Evolutionary conservation across 2,113 vertebrate species (phyloP).

Genomic region (Colius striatus): DNA sequence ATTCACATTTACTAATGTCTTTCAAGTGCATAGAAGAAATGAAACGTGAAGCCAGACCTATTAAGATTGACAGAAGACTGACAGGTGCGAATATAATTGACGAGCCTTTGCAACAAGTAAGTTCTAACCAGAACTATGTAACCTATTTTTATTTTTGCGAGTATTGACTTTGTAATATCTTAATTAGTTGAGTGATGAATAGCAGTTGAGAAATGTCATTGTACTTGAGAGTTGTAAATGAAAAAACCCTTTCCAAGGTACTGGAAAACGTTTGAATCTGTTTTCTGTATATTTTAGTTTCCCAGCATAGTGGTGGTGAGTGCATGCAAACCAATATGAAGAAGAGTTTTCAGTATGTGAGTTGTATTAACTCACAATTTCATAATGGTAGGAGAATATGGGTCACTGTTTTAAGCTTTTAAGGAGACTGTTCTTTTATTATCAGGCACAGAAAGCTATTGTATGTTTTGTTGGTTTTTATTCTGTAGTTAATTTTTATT

Average conservation of each 20-base stretch:
- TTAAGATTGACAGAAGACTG: constrained; percentile 95
- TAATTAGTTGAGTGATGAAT: not conserved
- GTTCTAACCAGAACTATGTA: constrained; percentile 38
- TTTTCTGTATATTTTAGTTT: not conserved
- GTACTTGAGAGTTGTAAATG: not conserved
- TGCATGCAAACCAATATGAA: not conserved
- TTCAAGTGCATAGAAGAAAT: constrained; percentile 94
- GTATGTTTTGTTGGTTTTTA: not conserved
- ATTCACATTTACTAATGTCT: constrained; percentile 49
- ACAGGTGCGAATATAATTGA: constrained; percentile 98
- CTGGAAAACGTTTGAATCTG: not conserved
- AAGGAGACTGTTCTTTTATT: not conserved
- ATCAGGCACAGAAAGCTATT: not conserved
- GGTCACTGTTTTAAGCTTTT: not conserved
- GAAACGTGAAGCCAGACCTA: constrained; percentile 89
- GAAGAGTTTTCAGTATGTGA: not conserved
- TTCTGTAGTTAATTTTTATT: not conserved
- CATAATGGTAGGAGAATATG: not conserved
- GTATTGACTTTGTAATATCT: not conserved
- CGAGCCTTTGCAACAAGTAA: constrained; percentile 96
- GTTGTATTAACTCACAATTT: not conserved
- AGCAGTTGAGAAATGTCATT: not conserved
- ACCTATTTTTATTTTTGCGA: not conserved
- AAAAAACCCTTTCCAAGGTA: not conserved
- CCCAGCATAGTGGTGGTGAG: not conserved